phyloP scores from a whole-genome alignment of 2,113 vertebrate genomes.

The Progne subis region DNA sequence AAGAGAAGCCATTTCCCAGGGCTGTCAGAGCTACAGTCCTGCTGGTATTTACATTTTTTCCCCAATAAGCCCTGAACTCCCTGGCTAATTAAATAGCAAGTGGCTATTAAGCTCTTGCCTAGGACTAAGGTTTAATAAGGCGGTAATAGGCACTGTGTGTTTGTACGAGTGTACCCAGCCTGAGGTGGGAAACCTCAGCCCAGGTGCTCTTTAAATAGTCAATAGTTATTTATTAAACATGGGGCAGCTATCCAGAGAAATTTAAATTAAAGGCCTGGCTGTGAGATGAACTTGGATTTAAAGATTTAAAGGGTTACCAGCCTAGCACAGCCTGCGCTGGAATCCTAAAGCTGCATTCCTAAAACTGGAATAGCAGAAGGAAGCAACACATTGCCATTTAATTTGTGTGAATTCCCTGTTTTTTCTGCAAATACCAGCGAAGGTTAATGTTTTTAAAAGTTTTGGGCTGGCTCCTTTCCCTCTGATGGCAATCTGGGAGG shows the following conservation, averaged over 20 bases:
- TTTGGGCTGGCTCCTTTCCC: background rate
- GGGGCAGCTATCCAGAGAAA: constrained; percentile 38
- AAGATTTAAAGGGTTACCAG: constrained; percentile 5
- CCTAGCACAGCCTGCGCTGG: background rate
- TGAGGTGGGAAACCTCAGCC: background rate
- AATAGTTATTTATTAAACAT: constrained; percentile 52
- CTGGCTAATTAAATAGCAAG: constrained; percentile 64
- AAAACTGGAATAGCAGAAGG: background rate
- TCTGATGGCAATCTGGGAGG: background rate
- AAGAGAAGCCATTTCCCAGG: background rate
- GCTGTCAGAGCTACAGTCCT: background rate
- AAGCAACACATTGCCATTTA: background rate
- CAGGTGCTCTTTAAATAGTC: constrained; percentile 40
- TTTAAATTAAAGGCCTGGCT: constrained; percentile 35
- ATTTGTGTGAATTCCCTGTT: background rate
- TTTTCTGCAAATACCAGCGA: background rate
- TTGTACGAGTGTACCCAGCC: background rate
- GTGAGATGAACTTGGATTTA: constrained; percentile 43
- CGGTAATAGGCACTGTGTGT: background rate
- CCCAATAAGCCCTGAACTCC: background rate
- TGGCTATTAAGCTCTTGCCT: constrained; percentile 64
- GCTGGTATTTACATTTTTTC: background rate
- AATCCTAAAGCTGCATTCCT: background rate
- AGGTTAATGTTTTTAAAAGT: constrained; percentile 17
- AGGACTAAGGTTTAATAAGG: constrained; percentile 60